Conservation (phyloP, 2,113 vertebrate genomes). For the Malaclemys terrapin region DNA sequence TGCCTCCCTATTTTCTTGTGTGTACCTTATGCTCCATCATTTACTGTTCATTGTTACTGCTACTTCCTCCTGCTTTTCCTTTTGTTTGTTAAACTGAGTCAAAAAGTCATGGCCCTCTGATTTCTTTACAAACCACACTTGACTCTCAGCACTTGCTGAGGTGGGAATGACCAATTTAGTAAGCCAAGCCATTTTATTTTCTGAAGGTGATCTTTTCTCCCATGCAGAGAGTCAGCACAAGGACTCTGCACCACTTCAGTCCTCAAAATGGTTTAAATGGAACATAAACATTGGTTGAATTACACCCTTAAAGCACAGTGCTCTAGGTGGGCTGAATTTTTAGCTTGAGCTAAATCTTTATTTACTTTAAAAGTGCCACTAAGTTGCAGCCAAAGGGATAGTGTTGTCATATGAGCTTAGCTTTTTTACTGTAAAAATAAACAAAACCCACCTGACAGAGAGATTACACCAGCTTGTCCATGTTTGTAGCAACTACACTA, state of each 20-base stretch:
- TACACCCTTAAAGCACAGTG: not conserved
- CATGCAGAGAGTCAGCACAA: not conserved
- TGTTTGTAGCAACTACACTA: not conserved
- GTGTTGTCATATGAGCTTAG: not conserved
- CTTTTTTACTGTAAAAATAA: not conserved
- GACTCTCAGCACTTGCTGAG: not conserved
- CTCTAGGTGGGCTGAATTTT: not conserved
- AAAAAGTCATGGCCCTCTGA: not conserved
- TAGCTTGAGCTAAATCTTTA: not conserved
- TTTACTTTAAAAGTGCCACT: not conserved
- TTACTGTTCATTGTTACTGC: conserved; percentile 31
- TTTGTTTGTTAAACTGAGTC: conserved; percentile 41
- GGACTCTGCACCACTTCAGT: not conserved
- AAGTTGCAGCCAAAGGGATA: not conserved
- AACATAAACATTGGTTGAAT: not conserved
- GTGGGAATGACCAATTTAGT: not conserved
- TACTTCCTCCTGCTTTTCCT: conserved; percentile 27
- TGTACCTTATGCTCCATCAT: conserved; percentile 9
- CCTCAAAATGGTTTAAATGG: not conserved
- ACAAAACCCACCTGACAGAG: not conserved
- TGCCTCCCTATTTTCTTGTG: conserved; percentile 24
- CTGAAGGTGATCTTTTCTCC: not conserved
- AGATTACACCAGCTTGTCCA: not conserved
- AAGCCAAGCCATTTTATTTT: not conserved
- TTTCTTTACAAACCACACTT: not conserved